Evolutionary conservation across 2,113 vertebrate genomes (phyloP), one percentile per base, ranked within the genome.

Genomic region (Dasypus novemcinctus): DNA sequence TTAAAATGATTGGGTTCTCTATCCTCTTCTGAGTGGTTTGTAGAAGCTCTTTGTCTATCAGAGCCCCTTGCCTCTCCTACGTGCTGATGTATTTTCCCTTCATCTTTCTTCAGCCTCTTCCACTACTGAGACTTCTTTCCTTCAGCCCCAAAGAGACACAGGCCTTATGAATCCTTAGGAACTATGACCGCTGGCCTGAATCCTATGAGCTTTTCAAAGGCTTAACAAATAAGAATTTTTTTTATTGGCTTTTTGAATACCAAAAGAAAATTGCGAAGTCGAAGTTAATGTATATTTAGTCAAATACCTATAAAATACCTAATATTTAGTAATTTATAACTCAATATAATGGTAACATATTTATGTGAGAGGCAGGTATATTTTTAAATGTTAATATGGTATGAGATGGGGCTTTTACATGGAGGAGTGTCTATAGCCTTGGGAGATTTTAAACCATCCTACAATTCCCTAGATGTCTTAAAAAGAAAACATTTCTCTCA

Each of bases 241-340:
- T 95, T 80, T 66, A 74, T 49, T 72, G 36, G 36, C 49, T 92
- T 92, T 68, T 86, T 83, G 68, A 95, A 92, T 36, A 31, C 12
- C 85, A 9, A 92, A 88, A 52, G 49, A 69, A 87, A 84, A 84
- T 7, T 68, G 33, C 31, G 71, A 61, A 93, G 52, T 91, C 6
- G 7, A 64, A 86, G 64, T 61, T 72, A 66, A 7, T 43, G 1
- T 36, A 17, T 27, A 17, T 83, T 87, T 79, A 93, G 79, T 61
- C 49, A 84, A 68, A 82, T 69, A 14, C 33, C 63, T 76, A 12
- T 74, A 31, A 93, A 4, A 31, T 57, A 59, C 57, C 23, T 21
- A 59, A 23, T 23, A 59, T 21, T 23, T 59, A 25, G 27, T 41
- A 69, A 87, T 76, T 87, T 71, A 25, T 2, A 72, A 43, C 41